Base-by-base conservation (phyloP, 64 coral and sea anemone genomes). In the Trachythela sp. region DNA sequence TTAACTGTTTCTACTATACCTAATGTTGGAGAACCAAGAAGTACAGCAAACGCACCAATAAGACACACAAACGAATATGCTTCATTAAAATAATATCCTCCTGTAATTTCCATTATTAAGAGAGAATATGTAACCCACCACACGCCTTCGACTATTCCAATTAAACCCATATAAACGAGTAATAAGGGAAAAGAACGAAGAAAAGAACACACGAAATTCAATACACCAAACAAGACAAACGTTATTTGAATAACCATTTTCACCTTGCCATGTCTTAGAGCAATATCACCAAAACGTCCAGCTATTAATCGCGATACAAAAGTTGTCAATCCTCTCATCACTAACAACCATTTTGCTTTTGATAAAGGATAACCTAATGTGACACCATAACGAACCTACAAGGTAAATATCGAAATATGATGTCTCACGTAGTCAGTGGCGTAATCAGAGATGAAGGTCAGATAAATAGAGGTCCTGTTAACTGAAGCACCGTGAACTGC, bases 331-430 rank as follows among this genome's bases (percentile, higher is more conserved):
- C 37, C 18, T 3, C 33, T 80, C 9, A 37, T 17, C 13, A 80
- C 37, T 29, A 80, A 15, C 26, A 80, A 80, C 75, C 26, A 80
- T 80, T 80, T 80, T 13, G 75, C 75, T 38, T 80, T 80, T 80
- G 75, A 80, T 39, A 80, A 80, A 80, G 75, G 33, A 39, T 34
- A 35, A 35, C 75, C 75, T 80, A 80, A 39, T 30, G 75, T 80
- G 27, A 80, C 33, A 15, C 33, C 75, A 80, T 80, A 80, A 14
- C 37, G 75, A 35, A 80, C 75, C 75, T 80, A 4, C 35, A 80
- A 35, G 13, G 75, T 45, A 45, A 45, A 45, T 4, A 45, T n/a
- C n/a, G n/a, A n/a, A n/a, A n/a, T n/a, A n/a, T n/a, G n/a, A n/a
- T n/a, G n/a, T n/a, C n/a, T n/a, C n/a, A n/a, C n/a, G n/a, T n/a